Evolutionary conservation across 1,140 invertebrate genomes (phyloP), one percentile per base, ranked within the genome.

Genomic region (Pemphigus obesinymphae): DNA sequence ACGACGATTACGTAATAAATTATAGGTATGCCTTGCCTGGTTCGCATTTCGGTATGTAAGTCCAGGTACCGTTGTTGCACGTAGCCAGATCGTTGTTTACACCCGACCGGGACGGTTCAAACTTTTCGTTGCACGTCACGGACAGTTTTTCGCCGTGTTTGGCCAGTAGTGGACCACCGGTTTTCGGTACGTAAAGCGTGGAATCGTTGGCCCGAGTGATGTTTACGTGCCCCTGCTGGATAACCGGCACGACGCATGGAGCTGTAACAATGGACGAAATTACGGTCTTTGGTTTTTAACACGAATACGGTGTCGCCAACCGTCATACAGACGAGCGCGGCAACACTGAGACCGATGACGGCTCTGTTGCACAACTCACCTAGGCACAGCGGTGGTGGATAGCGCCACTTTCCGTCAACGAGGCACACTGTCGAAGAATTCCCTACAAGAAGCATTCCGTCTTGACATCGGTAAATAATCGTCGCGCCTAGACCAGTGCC

Each of bases 11-110:
- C 45, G 13, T 40, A 48, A 48, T 11, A 48, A 26, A 66, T 61
- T 61, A 66, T 66, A 34, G 10, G n/a, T 66, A 66, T 55, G 20
- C 6, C 58, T 76, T 84, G 85, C 87, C 94, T 40, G 96, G 96
- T 73, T 93, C 91, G 88, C 96, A 98, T 68, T 91, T 90, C 0
- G 97, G 97, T 83, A 97, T 93, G 84, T 96, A 93, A 0, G 94
- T 94, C 96, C 97, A 99, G 0, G 96, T 97, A 11, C 97, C 97
- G 86, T 99, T 99, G 85, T 96, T 94, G 85, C 97, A 99, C 0
- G 90, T 91, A 0, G 95, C 91, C 0, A 93, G 91, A 0, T 91
- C 90, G 63, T 90, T 90, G 84, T 92, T 93, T 20, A 55, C 76
- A 10, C 91, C 91, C 8, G 92, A 89, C 70, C 97, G 93, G 8